Conservation (phyloP, 2,797 vertebrate genomes). For the Neosilurus hyrtlii region DNA sequence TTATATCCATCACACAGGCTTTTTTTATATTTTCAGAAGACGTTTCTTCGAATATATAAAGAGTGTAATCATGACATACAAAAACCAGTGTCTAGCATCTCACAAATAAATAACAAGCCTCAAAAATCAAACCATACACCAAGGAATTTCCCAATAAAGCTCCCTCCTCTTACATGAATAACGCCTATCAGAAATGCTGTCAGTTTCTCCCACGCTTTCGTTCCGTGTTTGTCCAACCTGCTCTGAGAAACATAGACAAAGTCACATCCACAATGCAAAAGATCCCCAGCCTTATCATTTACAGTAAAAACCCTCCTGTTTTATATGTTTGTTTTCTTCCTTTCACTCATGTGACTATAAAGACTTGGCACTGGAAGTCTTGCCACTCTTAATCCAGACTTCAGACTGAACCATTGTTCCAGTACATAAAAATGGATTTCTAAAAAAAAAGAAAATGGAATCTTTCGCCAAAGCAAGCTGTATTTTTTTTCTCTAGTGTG, state of each 20-base stretch:
- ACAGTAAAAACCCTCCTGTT: not conserved
- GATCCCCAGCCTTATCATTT: conserved; percentile 10
- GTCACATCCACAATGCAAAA: not conserved
- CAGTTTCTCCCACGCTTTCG: not conserved
- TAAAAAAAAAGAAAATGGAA: not conserved
- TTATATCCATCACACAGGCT: not conserved
- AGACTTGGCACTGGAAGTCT: not conserved
- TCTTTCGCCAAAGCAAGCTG: not conserved
- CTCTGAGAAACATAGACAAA: not conserved
- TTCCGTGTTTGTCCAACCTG: not conserved
- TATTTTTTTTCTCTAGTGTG: not conserved
- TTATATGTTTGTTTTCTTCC: not conserved
- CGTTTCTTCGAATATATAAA: not conserved
- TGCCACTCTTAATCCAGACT: no score
- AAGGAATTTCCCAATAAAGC: no score
- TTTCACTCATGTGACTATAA: not conserved
- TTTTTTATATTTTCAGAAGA: not conserved
- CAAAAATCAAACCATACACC: not conserved
- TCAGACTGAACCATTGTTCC: not conserved
- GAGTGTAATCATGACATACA: not conserved
- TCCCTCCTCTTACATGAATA: not conserved
- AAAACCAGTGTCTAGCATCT: not conserved
- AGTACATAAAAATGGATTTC: conserved; percentile 3
- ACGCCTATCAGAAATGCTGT: not conserved
- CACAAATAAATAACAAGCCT: not conserved